Percentiles rank a stretch among this genome's conserved stretches.
These are phyloP conservation scores for Uloborus plumipes DNA, from an alignment of 2,888 invertebrate genomes.

Conservation along the genomic window DNA sequence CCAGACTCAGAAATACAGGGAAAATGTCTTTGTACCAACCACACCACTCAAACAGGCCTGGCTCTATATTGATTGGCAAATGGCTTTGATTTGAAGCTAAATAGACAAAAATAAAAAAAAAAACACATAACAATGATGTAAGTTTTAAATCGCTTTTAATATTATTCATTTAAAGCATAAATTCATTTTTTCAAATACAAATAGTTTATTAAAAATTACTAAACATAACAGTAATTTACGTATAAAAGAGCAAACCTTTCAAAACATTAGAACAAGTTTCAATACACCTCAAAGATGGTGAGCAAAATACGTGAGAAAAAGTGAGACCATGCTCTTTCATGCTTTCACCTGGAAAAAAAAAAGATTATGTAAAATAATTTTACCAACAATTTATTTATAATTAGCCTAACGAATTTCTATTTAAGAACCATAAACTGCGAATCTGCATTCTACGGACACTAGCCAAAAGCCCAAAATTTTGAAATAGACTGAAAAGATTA, in stretches of 20 bases:
- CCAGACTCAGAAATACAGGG: slow-evolving; percentile 83
- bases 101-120: slow-evolving; percentile 63
- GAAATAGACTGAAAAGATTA: no score
- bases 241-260: slow-evolving; percentile 71
- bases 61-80: slow-evolving; percentile 84
- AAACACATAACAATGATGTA: not conserved
- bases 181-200: not conserved
- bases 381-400: no score
- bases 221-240: no score
- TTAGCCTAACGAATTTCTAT: no score
- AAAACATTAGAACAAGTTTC: slow-evolving; percentile 80
- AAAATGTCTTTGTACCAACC: slow-evolving; percentile 83
- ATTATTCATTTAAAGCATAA: not conserved
- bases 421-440: no score
- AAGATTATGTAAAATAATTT: not conserved
- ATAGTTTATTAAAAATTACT: not conserved
- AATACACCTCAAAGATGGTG: slow-evolving; percentile 90
- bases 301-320: slow-evolving; percentile 85
- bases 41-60: slow-evolving; percentile 93
- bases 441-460: no score
- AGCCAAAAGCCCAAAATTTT: no score
- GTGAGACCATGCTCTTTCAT: slow-evolving; percentile 79
- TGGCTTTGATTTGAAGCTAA: slow-evolving; percentile 76
- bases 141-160: no score
- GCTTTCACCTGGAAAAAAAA: slow-evolving; percentile 79